A percentile compares a stretch with the other conserved stretches of the same genome.
These are phyloP conservation scores for Masticophis lateralis DNA, from an alignment of 2,797 vertebrate genomes.

Conservation along the genomic window DNA sequence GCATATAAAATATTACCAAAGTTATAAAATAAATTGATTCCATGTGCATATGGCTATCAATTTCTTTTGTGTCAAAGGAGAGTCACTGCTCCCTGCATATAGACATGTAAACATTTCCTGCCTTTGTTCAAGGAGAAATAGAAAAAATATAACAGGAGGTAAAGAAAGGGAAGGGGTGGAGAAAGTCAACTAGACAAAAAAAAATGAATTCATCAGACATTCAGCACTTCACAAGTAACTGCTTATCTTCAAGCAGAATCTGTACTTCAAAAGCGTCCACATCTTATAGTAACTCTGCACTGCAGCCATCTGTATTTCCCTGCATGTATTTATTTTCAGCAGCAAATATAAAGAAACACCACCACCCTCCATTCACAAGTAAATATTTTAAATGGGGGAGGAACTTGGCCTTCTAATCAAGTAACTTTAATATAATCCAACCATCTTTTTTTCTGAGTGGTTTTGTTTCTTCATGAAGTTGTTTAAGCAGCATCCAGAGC, in stretches of 20 bases:
- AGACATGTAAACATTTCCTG: background rate
- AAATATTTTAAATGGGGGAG: background rate
- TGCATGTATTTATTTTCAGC: background rate
- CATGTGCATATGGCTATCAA: background rate
- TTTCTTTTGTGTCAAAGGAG: background rate
- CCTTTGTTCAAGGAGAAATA: background rate
- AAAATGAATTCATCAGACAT: background rate
- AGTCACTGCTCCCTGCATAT: background rate
- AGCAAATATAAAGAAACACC: background rate
- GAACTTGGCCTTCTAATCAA: background rate
- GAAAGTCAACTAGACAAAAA: background rate
- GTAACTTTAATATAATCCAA: background rate
- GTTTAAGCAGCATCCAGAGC: background rate
- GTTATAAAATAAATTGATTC: background rate
- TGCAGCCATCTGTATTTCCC: background rate
- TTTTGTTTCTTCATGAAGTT: background rate
- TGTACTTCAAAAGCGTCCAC: background rate
- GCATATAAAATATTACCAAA: background rate
- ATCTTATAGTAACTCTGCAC: background rate
- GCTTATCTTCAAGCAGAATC: background rate
- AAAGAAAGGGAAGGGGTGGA: background rate
- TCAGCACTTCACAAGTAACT: background rate
- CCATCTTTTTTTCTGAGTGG: background rate
- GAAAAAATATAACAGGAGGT: background rate
- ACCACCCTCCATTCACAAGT: background rate